Base-by-base conservation (phyloP, 2,113 vertebrate species). In the Cercopithecus mona region DNA sequence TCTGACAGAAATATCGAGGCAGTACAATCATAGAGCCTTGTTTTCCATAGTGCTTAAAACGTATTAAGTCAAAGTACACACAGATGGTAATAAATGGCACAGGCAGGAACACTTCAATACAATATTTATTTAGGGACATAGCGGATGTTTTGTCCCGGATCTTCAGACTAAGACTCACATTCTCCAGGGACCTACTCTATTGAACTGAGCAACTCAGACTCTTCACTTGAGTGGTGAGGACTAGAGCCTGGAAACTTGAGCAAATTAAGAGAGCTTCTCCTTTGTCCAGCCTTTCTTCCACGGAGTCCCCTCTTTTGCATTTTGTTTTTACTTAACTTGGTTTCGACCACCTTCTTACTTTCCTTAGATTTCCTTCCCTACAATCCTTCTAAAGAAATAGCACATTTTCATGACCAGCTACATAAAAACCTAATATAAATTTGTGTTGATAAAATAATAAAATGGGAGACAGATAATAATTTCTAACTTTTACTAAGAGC, bases 1-100 rank as follows among this genome's bases (percentile, higher is more conserved):
- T 83, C 79, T 79, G 84, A 98, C 96, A 96, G 96, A 97, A 94
- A 98, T 96, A 96, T 95, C 92, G 27, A 90, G 96, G 83, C 72
- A 81, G 94, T 70, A 82, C 93, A 96, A 52, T 93, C 95, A 94
- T 1, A 87, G 12, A 88, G 59, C 68, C 59, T 72, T 73, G 90
- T 73, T 92, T 96, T 91, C 80, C 66, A 32, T 16, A 64, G 87
- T 83, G 50, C 27, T 94, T 86, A 95, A 93, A 94, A 73, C 52
- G 66, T 94, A 72, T 94, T 55, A 96, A 91, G 83, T 97, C 84
- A 90, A 93, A 97, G 66, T 79, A 92, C 80, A 96, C 66, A 89
- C 25, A 96, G 59, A 70, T 97, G 97, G 86, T 20, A 76, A 83
- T 61, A 72, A 81, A 82, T 22, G 88, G 72, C 68, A 48, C 32